Conservation (phyloP, 2,888 invertebrate species). For the Folsomia manolachei region DNA sequence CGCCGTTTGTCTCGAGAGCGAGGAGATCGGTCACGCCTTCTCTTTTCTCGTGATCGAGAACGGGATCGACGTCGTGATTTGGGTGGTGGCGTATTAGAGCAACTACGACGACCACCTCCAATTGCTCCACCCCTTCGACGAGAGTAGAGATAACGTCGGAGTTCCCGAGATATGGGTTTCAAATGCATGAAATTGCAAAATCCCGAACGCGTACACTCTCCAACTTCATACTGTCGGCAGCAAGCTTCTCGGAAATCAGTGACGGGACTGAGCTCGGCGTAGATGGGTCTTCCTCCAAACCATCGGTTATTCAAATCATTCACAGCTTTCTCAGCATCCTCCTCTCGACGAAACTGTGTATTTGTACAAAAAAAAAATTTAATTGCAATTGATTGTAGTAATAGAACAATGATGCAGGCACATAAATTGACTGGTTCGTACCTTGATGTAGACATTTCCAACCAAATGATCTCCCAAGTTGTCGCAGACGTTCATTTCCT, state of each 20-base stretch:
- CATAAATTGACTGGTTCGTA: slow-evolving; percentile 57
- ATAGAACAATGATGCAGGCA: neutral
- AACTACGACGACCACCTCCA: slow-evolving; percentile 37
- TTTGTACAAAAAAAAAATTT: slow-evolving; percentile 26
- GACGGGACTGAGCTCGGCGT: slow-evolving; percentile 96
- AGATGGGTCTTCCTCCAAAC: slow-evolving; percentile 97
- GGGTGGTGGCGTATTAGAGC: slow-evolving; percentile 30
- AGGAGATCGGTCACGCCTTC: slow-evolving; percentile 31
- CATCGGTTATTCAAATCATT: slow-evolving; percentile 96
- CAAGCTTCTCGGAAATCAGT: slow-evolving; percentile 99
- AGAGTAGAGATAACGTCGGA: slow-evolving; percentile 70
- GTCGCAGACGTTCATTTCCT: slow-evolving; percentile 99
- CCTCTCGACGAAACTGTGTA: slow-evolving; percentile 84
- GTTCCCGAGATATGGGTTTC: slow-evolving; percentile 89
- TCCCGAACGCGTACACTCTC: slow-evolving; percentile 94
- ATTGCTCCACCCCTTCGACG: slow-evolving; percentile 52
- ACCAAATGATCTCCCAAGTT: slow-evolving; percentile 98
- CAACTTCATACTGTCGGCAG: slow-evolving; percentile 99
- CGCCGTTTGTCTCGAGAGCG: slow-evolving; percentile 22
- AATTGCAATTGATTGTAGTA: slow-evolving; percentile 19
- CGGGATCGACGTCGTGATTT: slow-evolving; percentile 18
- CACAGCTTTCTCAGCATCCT: slow-evolving; percentile 96
- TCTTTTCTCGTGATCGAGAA: slow-evolving; percentile 12
- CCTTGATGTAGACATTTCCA: slow-evolving; percentile 98
- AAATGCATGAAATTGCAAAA: slow-evolving; percentile 99